Evolutionary conservation across 2,797 vertebrate genomes (phyloP).

Genomic region (Schizopygopsis malacanthus): DNA sequence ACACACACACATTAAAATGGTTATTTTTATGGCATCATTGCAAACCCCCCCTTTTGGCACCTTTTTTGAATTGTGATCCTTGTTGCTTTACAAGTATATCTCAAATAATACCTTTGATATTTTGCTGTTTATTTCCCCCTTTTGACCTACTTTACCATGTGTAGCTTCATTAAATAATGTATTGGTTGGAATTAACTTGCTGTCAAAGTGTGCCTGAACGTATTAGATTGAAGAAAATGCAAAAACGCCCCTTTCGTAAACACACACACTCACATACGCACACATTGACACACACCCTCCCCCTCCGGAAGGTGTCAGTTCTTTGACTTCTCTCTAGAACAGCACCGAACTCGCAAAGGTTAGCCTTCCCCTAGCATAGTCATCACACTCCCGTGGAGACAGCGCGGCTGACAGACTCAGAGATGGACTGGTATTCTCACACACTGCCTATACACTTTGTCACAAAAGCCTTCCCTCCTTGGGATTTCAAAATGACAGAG

Average conservation of each 20-base stretch:
- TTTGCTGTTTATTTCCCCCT: constrained; percentile 44
- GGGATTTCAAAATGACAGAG: constrained; percentile 36
- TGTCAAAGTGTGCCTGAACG: constrained; percentile 51
- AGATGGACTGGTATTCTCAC: constrained; percentile 46
- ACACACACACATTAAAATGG: neutral
- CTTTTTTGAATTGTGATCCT: neutral
- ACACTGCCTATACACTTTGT: constrained; percentile 24
- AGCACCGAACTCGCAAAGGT: constrained; percentile 49
- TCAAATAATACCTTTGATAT: constrained; percentile 11
- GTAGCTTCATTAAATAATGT: constrained; percentile 58
- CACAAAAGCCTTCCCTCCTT: constrained; percentile 22
- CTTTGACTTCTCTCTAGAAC: constrained; percentile 54
- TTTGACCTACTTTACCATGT: constrained; percentile 62
- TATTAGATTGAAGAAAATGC: constrained; percentile 49
- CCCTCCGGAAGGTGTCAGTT: constrained; percentile 37
- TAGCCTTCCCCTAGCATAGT: constrained; percentile 52
- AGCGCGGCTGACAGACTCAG: constrained; percentile 36
- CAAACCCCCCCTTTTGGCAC: neutral
- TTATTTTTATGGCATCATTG: neutral
- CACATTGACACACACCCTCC: constrained; percentile 27
- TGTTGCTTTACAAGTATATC: neutral
- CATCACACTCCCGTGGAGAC: constrained; percentile 49
- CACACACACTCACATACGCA: neutral
- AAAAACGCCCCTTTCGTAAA: constrained; percentile 40
- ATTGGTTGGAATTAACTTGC: constrained; percentile 56